phyloP scores from a whole-genome alignment of 2,113 vertebrate genomes.

The Pachyramphus minor region DNA sequence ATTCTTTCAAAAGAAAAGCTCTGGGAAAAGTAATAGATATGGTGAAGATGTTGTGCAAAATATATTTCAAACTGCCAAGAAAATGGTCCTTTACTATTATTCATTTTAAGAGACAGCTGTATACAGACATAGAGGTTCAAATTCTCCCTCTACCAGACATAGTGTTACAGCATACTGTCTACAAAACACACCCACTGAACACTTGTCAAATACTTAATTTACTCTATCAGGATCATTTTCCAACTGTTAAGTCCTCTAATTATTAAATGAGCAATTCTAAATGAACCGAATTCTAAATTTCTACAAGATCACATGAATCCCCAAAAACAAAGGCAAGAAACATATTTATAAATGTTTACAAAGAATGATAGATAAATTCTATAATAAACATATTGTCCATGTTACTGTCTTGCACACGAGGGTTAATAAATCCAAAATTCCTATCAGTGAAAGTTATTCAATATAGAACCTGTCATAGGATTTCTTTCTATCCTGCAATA shows the following conservation, averaged over 20 bases:
- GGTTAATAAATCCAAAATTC: not conserved
- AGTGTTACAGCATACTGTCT: not conserved
- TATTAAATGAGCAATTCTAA: not conserved
- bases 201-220: not conserved
- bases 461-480: not conserved
- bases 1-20: not conserved
- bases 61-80: not conserved
- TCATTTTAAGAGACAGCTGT: not conserved
- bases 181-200: not conserved
- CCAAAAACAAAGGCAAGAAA: not conserved
- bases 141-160: not conserved
- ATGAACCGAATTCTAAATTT: not conserved
- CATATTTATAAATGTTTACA: not conserved
- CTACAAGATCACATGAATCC: not conserved
- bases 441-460: not conserved
- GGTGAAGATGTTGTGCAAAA: not conserved
- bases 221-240: not conserved
- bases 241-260: not conserved
- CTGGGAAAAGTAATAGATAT: not conserved
- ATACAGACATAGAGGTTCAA: not conserved
- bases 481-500: not conserved
- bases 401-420: not conserved
- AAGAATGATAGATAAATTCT: not conserved
- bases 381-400: not conserved
- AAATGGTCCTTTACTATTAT: not conserved